These are phyloP conservation scores for Perizoma affinitatum DNA, from an alignment of 2,888 invertebrate species.

Conservation along the genomic window DNA sequence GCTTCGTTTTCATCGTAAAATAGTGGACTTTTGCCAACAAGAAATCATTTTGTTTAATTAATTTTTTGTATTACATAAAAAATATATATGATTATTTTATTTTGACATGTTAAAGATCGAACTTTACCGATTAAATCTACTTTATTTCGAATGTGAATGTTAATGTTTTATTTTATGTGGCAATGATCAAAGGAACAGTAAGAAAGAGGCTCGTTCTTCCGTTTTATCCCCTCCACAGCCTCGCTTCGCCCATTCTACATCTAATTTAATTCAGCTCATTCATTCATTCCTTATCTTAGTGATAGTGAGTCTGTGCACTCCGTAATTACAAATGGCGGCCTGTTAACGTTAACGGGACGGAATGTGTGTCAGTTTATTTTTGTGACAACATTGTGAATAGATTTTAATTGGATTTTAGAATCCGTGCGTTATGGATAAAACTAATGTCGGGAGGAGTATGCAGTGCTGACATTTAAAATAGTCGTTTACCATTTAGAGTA, in stretches of 20 bases:
- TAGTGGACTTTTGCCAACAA: neutral
- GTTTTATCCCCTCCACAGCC: slow-evolving; percentile 1
- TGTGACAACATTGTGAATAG: slow-evolving; percentile 20
- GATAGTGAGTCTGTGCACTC: too few relatives aligned
- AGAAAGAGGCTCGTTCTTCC: slow-evolving; percentile 18
- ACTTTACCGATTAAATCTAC: slow-evolving; percentile 14
- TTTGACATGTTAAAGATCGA: slow-evolving; percentile 19
- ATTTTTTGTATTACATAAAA: neutral
- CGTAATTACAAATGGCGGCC: slow-evolving; percentile 54
- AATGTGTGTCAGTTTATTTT: slow-evolving; percentile 40
- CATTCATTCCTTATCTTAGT: slow-evolving; percentile 8
- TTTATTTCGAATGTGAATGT: too few relatives aligned
- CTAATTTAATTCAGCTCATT: neutral
- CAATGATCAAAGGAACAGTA: neutral
- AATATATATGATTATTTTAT: neutral
- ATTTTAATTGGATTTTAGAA: slow-evolving; percentile 10
- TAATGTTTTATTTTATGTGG: slow-evolving; percentile 4
- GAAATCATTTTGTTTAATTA: neutral
- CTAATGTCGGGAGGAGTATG: slow-evolving; percentile 20
- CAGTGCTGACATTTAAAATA: slow-evolving; percentile 5
- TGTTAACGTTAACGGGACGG: slow-evolving; percentile 2
- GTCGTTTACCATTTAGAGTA: slow-evolving; percentile 40
- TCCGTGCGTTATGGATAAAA: neutral
- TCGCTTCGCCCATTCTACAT: neutral
- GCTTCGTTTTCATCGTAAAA: slow-evolving; percentile 2